Evolutionary conservation across 2,797 vertebrate genomes (phyloP).

Genomic region (Leucoraja ocellata): DNA sequence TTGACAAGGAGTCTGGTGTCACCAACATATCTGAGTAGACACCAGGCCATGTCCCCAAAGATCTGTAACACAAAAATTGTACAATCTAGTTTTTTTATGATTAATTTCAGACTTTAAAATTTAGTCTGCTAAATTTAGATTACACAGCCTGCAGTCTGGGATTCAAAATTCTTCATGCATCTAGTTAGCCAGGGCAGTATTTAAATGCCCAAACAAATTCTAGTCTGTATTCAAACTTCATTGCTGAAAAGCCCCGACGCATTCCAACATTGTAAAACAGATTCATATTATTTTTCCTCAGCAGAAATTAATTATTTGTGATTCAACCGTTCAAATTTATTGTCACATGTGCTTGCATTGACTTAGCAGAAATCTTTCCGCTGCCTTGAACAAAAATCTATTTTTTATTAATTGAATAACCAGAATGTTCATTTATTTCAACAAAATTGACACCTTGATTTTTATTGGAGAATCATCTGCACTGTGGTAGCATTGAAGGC

Average conservation of each 20-base stretch:
- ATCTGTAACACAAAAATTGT: too few species aligned
- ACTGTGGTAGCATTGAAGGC: background rate
- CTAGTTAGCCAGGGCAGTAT: too few species aligned
- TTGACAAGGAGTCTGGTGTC: too few species aligned
- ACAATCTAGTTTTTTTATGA: too few species aligned
- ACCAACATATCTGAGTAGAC: too few species aligned
- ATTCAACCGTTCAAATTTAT: background rate
- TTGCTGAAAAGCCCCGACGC: background rate
- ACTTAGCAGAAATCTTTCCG: background rate
- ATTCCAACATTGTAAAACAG: background rate
- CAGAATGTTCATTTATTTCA: background rate
- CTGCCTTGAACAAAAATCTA: background rate
- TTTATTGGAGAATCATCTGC: conserved; percentile 6
- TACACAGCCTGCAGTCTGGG: too few species aligned
- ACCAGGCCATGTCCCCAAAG: too few species aligned
- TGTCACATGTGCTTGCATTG: background rate
- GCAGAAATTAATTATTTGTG: background rate
- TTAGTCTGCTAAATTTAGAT: too few species aligned
- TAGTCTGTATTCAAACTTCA: too few species aligned
- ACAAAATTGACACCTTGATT: background rate
- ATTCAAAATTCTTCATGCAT: too few species aligned
- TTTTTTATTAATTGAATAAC: background rate
- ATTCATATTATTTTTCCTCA: background rate
- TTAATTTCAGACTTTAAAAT: too few species aligned
- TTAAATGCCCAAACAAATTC: too few species aligned